Base-by-base conservation (phyloP, 1,140 invertebrate genomes). In the Cherax destructor region DNA sequence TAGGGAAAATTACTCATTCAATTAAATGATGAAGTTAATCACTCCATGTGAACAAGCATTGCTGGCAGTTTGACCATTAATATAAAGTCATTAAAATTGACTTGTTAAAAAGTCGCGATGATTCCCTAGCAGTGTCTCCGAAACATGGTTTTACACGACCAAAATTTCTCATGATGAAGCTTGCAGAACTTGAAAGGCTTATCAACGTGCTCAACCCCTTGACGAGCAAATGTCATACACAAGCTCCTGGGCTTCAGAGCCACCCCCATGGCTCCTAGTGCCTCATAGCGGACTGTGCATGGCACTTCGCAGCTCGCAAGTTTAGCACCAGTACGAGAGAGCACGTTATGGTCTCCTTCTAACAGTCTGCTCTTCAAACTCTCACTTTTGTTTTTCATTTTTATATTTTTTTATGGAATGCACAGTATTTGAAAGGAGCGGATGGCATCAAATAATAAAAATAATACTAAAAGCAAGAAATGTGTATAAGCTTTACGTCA, bases 181-280 rank as follows among this genome's bases (percentile, higher is more conserved):
- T 85, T 16, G 30, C n/a, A 49, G 41, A 21, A 18, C 49, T 84
- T 72, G 61, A 85, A 74, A 85, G 83, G 61, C 83, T 18, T 74
- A 72, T 50, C 69, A 74, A 65, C 49, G 18, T 72, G 24, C 69
- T 69, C 69, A 41, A 74, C 74, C 65, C 41, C 69, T 84, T 50
- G 61, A 65, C 4, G n/a, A n/a, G 69, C 21, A 4, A 30, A 11
- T 81, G 24, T 24, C 78, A 61, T 81, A 65, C 9, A 81, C 87
- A 47, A 49, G 49, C 24, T 83, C 87, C 87, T 88, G 61, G 87
- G 79, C 79, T 41, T 47, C 56, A 49, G 47, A 72, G 80, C 87
- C 87, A 88, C 87, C 87, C 87, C 87, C 87, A 83, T 88, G 87
- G 87, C 80, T 72, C 18, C 76, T 65, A 59, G 16, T 76, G 61